Base-by-base conservation (phyloP, 2,888 invertebrate species). In the Nemotelus pantherinus region DNA sequence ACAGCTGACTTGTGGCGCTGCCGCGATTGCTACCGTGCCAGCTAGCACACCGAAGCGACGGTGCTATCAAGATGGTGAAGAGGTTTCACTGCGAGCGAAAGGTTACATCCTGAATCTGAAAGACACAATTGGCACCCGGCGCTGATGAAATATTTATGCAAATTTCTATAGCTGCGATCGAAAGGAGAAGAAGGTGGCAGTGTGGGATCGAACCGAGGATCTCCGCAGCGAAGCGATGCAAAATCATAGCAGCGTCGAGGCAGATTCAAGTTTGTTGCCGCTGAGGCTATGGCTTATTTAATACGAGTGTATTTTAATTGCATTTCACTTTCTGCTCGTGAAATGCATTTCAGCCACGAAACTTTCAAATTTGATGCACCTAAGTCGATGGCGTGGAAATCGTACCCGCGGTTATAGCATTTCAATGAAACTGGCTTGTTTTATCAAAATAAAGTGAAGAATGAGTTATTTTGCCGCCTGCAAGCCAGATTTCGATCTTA, bases 91-190 rank as follows among this genome's bases (percentile, higher is more conserved):
- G 50, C 50, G 44, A 71, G 57, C 72, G 72, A 72, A 72, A 58
- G 57, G 72, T 72, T 72, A 25, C 47, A 74, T 74, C 74, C 74
- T 74, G 60, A 74, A 74, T 60, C 63, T 48, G 50, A 48, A 74
- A 60, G 25, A 25, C 43, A 74, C 55, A 60, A 63, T 55, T 60
- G 50, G 60, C 60, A 60, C 74, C 48, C n/a, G 72, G 10, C 60
- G 45, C 45, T 47, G 45, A 58, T 58, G 72, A 74, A 74, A 74
- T 60, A 3, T 60, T 74, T 74, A 74, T 74, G 74, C 48, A 74
- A 74, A 74, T 70, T n/a, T 65, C 47, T 47, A 6, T 41, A 2
- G 7, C 3, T 7, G 7, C 43, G 3, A 5, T 39, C 43, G 41
- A 41, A 53, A 41, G 10, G 39, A 5, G 43, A 43, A 4, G 43